A percentile compares a stretch with the other conserved stretches of the same genome.
phyloP scores from a whole-genome alignment of 2,797 vertebrate species.

The Centropyge bicolor region DNA sequence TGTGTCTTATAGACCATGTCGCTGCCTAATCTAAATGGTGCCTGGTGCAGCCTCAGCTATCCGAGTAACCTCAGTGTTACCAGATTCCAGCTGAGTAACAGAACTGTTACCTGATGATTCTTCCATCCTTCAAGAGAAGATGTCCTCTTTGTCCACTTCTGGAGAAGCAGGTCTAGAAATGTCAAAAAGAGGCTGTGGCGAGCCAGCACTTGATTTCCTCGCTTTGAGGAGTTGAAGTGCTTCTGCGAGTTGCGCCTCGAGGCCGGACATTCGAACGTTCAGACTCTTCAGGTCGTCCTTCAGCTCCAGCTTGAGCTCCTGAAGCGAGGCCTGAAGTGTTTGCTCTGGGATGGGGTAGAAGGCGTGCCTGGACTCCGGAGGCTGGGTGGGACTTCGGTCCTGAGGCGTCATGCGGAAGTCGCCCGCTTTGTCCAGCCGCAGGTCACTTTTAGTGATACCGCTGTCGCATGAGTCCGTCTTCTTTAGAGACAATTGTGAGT shows the following conservation, averaged over 20 bases:
- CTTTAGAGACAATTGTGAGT: slow-evolving; percentile 91
- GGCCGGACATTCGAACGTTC: slow-evolving; percentile 89
- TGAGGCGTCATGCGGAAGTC: slow-evolving; percentile 87
- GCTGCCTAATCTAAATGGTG: slow-evolving; percentile 52
- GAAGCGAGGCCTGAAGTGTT: slow-evolving; percentile 93
- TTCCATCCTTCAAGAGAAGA: slow-evolving; percentile 85
- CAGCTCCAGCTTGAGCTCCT: slow-evolving; percentile 94
- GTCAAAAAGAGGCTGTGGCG: slow-evolving; percentile 91
- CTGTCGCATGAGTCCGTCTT: slow-evolving; percentile 99
- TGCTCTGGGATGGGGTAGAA: slow-evolving; percentile 98
- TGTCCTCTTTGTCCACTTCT: slow-evolving; percentile 92
- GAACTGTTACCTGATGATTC: slow-evolving; percentile 25
- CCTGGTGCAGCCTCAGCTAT: slow-evolving; percentile 59
- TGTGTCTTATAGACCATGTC: slow-evolving; percentile 42
- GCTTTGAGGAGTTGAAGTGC: slow-evolving; percentile 92
- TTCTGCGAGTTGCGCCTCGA: slow-evolving; percentile 95
- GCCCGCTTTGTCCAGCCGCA: slow-evolving; percentile 93
- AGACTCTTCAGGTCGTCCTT: slow-evolving; percentile 96
- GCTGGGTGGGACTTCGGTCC: slow-evolving; percentile 93
- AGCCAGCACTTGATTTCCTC: slow-evolving; percentile 85
- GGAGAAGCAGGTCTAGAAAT: slow-evolving; percentile 94
- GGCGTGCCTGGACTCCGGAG: slow-evolving; percentile 86
- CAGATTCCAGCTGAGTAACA: slow-evolving; percentile 62
- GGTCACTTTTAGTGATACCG: slow-evolving; percentile 98
- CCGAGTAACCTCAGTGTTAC: slow-evolving; percentile 56